These are phyloP conservation scores for Chloromyia formosa DNA, from an alignment of 2,888 invertebrate genomes.

Conservation along the genomic window DNA sequence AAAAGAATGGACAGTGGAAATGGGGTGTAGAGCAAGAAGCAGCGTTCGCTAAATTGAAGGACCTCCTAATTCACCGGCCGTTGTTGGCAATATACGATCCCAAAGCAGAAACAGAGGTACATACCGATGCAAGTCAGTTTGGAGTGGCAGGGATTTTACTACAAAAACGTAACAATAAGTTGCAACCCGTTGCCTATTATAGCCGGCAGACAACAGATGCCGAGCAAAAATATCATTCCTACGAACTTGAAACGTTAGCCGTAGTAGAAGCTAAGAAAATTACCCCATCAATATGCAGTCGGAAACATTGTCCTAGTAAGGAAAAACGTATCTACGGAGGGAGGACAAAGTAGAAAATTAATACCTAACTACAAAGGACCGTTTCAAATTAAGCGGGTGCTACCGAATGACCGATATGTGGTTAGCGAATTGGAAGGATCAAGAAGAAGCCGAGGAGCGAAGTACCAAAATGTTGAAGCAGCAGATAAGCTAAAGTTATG, in stretches of 20 bases:
- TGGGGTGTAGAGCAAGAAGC: background rate
- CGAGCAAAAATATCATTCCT: constrained; percentile 57
- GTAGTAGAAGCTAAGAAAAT: constrained; percentile 52
- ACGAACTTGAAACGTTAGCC: constrained; percentile 60
- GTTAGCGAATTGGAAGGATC: too few species aligned
- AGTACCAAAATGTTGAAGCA: too few species aligned
- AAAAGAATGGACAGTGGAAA: too few species aligned
- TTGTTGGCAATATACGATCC: background rate
- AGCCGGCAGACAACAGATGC: constrained; percentile 55
- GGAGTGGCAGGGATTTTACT: constrained; percentile 54
- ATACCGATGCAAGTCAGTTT: constrained; percentile 55
- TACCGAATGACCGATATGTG: too few species aligned
- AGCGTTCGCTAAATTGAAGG: background rate
- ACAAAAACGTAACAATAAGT: constrained; percentile 37
- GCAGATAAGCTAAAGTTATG: too few species aligned
- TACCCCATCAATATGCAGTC: background rate
- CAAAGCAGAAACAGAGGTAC: constrained; percentile 51
- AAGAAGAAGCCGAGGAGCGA: too few species aligned
- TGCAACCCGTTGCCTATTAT: constrained; percentile 55
- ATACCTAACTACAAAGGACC: too few species aligned
- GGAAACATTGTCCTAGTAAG: background rate
- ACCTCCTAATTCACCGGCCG: background rate
- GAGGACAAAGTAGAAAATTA: too few species aligned
- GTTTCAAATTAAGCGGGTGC: too few species aligned
- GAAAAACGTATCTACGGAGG: too few species aligned